A percentile compares a stretch with the other conserved stretches of the same genome.
phyloP scores from a whole-genome alignment of 2,888 invertebrate genomes.

The Parapristionchus giblindavisi region DNA sequence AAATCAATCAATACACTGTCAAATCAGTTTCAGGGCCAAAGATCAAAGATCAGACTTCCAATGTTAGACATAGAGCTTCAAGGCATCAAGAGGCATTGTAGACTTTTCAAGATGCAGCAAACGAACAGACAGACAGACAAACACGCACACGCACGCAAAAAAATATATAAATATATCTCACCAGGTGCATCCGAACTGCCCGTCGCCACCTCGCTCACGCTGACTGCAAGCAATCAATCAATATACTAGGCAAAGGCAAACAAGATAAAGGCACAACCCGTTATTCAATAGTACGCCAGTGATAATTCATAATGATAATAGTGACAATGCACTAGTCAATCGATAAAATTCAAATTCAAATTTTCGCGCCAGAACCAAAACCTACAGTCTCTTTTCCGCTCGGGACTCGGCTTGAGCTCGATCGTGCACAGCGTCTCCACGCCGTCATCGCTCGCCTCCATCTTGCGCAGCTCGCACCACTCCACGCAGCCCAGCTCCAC shows the following conservation, averaged over 20 bases:
- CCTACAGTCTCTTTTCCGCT: constrained; percentile 65
- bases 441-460: constrained; percentile 62
- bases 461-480: constrained; percentile 60
- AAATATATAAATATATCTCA: not conserved
- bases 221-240: constrained; percentile 56
- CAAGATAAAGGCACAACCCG: not conserved
- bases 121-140: no score
- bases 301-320: no score
- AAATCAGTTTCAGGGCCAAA: no score
- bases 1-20: no score
- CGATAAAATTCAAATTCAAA: constrained; percentile 5
- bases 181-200: constrained; percentile 38
- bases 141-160: constrained; percentile 11
- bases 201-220: constrained; percentile 52
- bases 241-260: no score
- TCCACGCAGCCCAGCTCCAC: constrained; percentile 60
- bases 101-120: no score
- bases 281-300: not conserved
- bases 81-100: no score
- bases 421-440: constrained; percentile 63
- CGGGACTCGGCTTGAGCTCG: constrained; percentile 64
- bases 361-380: not conserved
- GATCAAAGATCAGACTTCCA: no score
- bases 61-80: no score
- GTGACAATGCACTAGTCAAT: no score